Conservation (phyloP, 2,888 invertebrate genomes). For the Callyntrura sp. region DNA sequence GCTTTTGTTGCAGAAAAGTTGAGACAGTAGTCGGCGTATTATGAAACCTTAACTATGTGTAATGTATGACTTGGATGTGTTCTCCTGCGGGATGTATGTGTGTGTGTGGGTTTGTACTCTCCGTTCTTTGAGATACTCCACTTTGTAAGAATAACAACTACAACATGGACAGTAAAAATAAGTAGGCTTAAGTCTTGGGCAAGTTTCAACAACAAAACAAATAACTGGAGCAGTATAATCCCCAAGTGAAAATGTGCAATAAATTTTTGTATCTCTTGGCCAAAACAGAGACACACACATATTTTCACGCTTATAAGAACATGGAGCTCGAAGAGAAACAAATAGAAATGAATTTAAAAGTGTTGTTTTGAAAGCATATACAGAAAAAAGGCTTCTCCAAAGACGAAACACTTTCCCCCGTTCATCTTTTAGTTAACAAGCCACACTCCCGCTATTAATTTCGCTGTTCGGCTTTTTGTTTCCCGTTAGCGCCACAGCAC, state of each 20-base stretch:
- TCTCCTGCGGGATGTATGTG: background rate
- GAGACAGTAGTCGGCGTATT: conserved; percentile 27
- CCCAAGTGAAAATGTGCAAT: conserved; percentile 57
- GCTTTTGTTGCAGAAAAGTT: background rate
- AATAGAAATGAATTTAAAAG: background rate
- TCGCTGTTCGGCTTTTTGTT: conserved; percentile 6
- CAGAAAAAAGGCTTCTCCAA: background rate
- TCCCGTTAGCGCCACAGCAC: conserved; percentile 4
- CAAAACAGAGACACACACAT: background rate
- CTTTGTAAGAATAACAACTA: conserved; percentile 21
- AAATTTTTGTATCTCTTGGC: conserved; percentile 50
- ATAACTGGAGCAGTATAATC: conserved; percentile 60
- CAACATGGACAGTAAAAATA: conserved; percentile 40
- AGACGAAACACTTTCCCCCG: conserved; percentile 47
- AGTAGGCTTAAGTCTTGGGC: conserved; percentile 28
- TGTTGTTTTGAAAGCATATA: conserved; percentile 15
- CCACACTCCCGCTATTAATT: conserved; percentile 40
- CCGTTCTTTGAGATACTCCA: background rate
- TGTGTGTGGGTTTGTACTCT: background rate
- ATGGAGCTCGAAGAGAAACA: background rate
- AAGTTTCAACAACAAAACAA: conserved; percentile 55
- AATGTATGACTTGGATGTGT: conserved; percentile 10
- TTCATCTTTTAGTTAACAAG: conserved; percentile 41
- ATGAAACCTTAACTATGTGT: conserved; percentile 13
- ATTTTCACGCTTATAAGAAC: background rate